Base-by-base conservation (phyloP, 1,140 invertebrate species). In the Chrysomallon squamiferum region DNA sequence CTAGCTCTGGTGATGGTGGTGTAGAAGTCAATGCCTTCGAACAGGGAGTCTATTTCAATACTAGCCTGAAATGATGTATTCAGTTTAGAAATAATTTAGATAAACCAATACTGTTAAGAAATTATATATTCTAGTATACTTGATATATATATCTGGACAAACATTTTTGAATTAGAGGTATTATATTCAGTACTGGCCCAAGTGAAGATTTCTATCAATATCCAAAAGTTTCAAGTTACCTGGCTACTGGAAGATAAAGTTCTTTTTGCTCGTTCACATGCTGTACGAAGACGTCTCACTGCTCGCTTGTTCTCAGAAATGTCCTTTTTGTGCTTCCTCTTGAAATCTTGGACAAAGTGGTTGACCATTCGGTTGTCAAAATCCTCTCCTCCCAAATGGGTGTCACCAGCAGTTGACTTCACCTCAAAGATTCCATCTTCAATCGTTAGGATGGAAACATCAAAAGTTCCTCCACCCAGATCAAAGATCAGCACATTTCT, bases 351-450 rank as follows among this genome's bases (percentile, higher is more conserved):
- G 1, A 95, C 92, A 77, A 98, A 98, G 86, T 97, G 94, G 78
- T 94, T 95, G 22, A 98, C 95, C 90, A 99, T 93, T 47, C 95
- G 88, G 83, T 95, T 98, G 85, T 99, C 97, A 94, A 99, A 99
- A 87, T 99, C 97, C 88, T 98, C 96, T 70, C 97, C 97, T 80
- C 97, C 97, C 84, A 99, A 89, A 85, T 98, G 96, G 71, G 97
- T 99, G 84, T 99, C 96, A 74, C 96, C 96, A 78, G 95, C 94
- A n/a, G 96, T 98, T 11, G 96, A 95, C 85, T 96, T 97, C 18
- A 98, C 96, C 86, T 98, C 96, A 74, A 92, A 87, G 81, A 97
- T 95, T 76, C 95, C 95, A 85, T 97, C 94, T 82, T 96, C 95
- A 84, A 97, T 97, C 68, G 93, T 95, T 68, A 98, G 87, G 79